phyloP scores from a whole-genome alignment of 2,113 vertebrate species.

The Oreotrochilus melanogaster region DNA sequence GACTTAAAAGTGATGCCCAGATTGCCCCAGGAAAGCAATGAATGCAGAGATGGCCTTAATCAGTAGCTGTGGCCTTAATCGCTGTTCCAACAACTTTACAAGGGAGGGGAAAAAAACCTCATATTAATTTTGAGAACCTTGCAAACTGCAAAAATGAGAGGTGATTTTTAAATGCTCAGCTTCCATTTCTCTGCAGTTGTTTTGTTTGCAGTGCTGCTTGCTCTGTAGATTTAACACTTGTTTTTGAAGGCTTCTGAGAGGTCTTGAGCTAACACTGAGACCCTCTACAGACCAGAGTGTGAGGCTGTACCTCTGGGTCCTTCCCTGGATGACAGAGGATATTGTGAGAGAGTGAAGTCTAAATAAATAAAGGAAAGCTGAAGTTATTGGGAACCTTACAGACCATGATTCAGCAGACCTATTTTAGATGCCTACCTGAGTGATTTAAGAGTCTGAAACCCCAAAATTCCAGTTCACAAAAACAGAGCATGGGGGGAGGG shows the following conservation, averaged over 20 bases:
- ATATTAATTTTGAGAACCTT: not conserved
- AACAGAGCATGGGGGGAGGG: no score
- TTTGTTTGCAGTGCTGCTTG: not conserved
- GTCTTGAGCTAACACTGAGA: not conserved
- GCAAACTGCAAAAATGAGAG: not conserved
- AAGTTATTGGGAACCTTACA: not conserved
- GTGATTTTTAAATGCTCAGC: not conserved
- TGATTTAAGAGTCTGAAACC: no score
- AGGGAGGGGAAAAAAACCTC: rapidly evolving
- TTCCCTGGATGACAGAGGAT: not conserved
- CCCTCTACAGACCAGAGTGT: rapidly evolving
- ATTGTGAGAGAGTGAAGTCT: not conserved
- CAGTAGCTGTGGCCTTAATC: no score
- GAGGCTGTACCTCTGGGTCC: rapidly evolving
- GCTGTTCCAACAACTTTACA: not conserved
- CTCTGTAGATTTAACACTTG: rapidly evolving
- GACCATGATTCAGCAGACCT: not conserved
- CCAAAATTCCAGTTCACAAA: no score
- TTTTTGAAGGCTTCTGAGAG: not conserved
- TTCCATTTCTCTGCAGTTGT: not conserved
- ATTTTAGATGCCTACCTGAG: not conserved
- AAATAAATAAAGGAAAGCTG: not conserved
- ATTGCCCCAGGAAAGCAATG: not conserved
- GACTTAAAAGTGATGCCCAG: not conserved
- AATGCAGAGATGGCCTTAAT: not conserved